These are phyloP conservation scores for Theodoxus fluviatilis DNA, from an alignment of 2,888 invertebrate species.

Conservation along the genomic window DNA sequence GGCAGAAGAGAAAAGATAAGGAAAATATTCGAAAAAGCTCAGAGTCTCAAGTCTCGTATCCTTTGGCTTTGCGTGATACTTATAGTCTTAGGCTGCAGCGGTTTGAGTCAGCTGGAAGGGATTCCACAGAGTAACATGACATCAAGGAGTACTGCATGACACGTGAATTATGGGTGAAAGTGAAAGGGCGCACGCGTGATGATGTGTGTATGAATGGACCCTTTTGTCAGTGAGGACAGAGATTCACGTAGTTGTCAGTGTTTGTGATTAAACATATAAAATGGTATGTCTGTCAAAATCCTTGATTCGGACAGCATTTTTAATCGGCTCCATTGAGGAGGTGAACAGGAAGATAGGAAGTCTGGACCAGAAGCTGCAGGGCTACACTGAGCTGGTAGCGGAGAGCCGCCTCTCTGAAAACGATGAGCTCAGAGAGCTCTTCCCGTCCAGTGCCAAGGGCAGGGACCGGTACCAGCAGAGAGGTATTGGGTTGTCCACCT, in stretches of 20 bases:
- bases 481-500: no score
- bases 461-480: conserved; percentile 42
- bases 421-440: conserved; percentile 31
- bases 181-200: no score
- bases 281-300: not conserved
- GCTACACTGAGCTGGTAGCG: conserved; percentile 56
- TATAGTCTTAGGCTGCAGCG: no score
- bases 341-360: conserved; percentile 59
- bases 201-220: no score
- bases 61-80: conserved; percentile 28
- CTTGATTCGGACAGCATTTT: conserved; percentile 50
- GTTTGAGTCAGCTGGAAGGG: no score
- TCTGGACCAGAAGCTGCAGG: conserved; percentile 58
- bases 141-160: no score
- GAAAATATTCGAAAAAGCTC: conserved; percentile 42
- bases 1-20: conserved; percentile 45
- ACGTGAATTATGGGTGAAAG: no score
- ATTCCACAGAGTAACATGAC: not conserved
- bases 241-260: no score
- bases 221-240: no score
- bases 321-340: conserved; percentile 63
- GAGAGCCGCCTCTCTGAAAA: conserved; percentile 55
- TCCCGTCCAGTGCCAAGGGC: conserved; percentile 40
- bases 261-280: no score
- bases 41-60: conserved; percentile 58